Conservation (phyloP, 2,888 invertebrate species). For the Tyria jacobaeae region DNA sequence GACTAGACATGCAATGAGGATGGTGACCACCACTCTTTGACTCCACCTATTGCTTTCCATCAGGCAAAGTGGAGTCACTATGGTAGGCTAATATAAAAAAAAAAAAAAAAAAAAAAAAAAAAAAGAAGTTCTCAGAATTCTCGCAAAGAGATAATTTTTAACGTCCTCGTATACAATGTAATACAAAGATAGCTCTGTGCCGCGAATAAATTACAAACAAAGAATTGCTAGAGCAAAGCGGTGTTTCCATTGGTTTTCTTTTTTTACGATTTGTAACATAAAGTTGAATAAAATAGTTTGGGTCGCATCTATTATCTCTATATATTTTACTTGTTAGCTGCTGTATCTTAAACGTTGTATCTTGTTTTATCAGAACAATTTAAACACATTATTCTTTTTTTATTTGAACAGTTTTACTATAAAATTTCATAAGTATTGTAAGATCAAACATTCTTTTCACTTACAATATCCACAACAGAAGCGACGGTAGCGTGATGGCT, state of each 20-base stretch:
- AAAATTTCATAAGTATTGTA: background rate
- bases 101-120: no score
- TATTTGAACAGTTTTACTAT: background rate
- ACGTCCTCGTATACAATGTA: slow-evolving; percentile 33
- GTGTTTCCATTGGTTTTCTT: slow-evolving; percentile 1
- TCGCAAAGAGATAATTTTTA: slow-evolving; percentile 39
- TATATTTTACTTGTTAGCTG: background rate
- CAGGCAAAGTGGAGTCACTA: no score
- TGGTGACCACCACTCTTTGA: no score
- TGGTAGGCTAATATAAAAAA: no score
- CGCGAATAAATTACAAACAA: slow-evolving; percentile 16
- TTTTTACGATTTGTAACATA: slow-evolving; percentile 5
- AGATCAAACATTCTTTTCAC: no score
- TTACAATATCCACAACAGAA: no score
- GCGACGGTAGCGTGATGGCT: no score
- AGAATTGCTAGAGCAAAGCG: slow-evolving; percentile 11
- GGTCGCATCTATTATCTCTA: background rate
- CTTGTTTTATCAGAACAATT: background rate
- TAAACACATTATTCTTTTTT: background rate
- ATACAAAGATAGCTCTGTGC: slow-evolving; percentile 27
- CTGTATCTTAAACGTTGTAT: background rate
- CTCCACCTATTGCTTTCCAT: no score
- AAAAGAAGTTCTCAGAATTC: slow-evolving; percentile 56
- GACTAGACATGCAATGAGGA: no score
- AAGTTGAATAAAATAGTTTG: background rate